Percentiles rank a stretch among this genome's conserved stretches.
Evolutionary conservation across 2,113 vertebrate species (phyloP).

Genomic region (Barnardius zonarius): DNA sequence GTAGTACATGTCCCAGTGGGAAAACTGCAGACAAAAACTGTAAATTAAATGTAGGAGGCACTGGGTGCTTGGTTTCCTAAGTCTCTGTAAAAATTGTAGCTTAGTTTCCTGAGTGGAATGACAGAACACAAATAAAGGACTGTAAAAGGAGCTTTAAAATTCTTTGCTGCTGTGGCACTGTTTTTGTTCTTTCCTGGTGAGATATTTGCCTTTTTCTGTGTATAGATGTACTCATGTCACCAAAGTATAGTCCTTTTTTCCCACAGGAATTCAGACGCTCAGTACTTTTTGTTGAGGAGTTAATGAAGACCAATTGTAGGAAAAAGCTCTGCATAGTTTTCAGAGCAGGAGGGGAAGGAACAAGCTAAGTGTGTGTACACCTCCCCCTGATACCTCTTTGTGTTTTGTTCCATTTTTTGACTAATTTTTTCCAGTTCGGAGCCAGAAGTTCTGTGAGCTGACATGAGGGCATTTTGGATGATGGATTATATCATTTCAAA

Average conservation of each 20-base stretch:
- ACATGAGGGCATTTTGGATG: slow-evolving; percentile 27
- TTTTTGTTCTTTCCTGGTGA: background rate
- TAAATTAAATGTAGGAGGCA: background rate
- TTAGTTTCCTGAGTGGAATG: background rate
- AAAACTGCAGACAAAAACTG: background rate
- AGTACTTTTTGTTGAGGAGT: background rate
- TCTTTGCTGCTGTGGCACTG: background rate
- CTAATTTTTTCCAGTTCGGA: background rate
- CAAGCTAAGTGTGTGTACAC: background rate
- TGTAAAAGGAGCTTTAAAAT: background rate
- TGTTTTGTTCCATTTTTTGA: background rate
- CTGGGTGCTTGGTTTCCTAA: background rate
- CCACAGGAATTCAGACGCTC: background rate
- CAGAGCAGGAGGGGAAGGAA: background rate
- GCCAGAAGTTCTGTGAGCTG: slow-evolving; percentile 18
- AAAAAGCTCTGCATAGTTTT: background rate
- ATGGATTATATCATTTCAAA: slow-evolving; percentile 35
- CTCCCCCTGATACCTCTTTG: background rate
- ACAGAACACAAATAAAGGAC: background rate
- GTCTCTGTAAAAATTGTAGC: background rate
- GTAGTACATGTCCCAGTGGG: background rate
- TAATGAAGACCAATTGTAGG: background rate
- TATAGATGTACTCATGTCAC: background rate
- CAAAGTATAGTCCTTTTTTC: background rate
- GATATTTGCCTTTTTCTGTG: background rate